Percentiles rank a stretch among this genome's conserved stretches.
Conservation (phyloP, 92 coral and sea anemone species). For the Anthopleura xanthogrammica region DNA sequence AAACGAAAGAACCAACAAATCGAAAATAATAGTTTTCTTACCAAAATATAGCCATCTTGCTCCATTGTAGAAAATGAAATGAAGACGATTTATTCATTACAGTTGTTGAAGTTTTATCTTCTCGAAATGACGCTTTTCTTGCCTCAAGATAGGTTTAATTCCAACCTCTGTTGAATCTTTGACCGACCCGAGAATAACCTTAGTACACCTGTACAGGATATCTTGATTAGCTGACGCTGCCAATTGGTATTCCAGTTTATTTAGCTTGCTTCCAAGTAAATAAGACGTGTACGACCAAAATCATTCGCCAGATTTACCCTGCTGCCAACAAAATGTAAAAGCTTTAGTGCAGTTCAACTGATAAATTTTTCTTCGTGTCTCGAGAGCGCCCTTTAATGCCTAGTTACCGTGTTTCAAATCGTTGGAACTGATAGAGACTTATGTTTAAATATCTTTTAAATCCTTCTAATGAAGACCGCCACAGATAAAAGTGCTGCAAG, state of each 20-base stretch:
- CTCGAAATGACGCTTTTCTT: not conserved
- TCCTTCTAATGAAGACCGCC: not conserved
- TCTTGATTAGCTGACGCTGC: conserved; percentile 19
- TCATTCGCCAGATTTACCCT: not conserved
- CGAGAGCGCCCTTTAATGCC: not conserved
- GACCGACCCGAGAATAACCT: not conserved
- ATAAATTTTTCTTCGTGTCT: not conserved
- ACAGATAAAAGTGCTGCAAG: not conserved
- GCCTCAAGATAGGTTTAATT: not conserved
- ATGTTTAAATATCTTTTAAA: not conserved
- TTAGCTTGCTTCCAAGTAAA: conserved; percentile 28
- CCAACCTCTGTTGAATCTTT: not conserved
- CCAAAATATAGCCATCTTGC: not conserved
- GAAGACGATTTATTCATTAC: not conserved
- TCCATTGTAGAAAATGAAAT: not conserved
- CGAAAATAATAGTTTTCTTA: not conserved
- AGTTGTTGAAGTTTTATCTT: not conserved
- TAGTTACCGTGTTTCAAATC: not conserved
- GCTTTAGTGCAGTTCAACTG: not conserved
- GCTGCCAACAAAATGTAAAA: not conserved
- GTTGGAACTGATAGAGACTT: not conserved
- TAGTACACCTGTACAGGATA: conserved; percentile 21
- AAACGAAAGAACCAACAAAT: not conserved
- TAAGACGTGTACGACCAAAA: not conserved
- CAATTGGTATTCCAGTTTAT: conserved; percentile 29